A percentile compares a stretch with the other conserved stretches of the same genome.
phyloP scores from a whole-genome alignment of 2,113 vertebrate species.

The Nymphicus hollandicus region DNA sequence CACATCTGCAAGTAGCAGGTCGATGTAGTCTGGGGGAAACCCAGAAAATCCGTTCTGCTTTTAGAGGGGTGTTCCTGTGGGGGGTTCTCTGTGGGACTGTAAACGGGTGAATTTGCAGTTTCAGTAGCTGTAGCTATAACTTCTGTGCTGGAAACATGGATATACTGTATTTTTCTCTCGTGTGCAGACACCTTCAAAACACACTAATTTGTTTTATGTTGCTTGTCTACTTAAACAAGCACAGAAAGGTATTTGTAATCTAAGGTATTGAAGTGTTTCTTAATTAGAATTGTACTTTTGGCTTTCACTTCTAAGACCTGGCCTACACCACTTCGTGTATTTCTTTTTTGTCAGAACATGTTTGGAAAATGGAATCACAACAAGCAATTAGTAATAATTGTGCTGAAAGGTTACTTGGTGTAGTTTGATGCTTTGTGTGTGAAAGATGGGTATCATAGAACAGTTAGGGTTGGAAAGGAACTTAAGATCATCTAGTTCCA shows the following conservation, averaged over 20 bases:
- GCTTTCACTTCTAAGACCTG: neutral
- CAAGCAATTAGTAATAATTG: constrained; percentile 20
- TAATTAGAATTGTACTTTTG: neutral
- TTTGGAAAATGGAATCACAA: constrained; percentile 32
- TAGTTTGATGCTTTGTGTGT: constrained; percentile 5
- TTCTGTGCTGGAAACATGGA: neutral
- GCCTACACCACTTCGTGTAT: neutral
- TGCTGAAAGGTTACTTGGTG: constrained; percentile 14
- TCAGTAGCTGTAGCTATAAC: neutral
- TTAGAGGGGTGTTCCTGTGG: neutral
- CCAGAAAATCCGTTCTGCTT: neutral
- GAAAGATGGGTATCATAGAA: neutral
- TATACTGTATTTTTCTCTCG: neutral
- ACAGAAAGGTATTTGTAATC: neutral
- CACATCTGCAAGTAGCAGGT: neutral
- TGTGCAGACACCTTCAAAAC: neutral
- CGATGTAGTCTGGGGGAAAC: neutral
- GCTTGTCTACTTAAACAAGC: neutral
- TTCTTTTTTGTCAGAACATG: constrained; percentile 26
- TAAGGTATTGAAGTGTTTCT: neutral
- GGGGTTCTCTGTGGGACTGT: neutral
- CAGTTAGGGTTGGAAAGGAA: no score
- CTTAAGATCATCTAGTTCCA: no score
- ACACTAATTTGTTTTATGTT: neutral
- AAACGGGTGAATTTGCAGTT: neutral